Evolutionary conservation across 2,797 vertebrate genomes (phyloP).

Genomic region (Enteromius mattozi): DNA sequence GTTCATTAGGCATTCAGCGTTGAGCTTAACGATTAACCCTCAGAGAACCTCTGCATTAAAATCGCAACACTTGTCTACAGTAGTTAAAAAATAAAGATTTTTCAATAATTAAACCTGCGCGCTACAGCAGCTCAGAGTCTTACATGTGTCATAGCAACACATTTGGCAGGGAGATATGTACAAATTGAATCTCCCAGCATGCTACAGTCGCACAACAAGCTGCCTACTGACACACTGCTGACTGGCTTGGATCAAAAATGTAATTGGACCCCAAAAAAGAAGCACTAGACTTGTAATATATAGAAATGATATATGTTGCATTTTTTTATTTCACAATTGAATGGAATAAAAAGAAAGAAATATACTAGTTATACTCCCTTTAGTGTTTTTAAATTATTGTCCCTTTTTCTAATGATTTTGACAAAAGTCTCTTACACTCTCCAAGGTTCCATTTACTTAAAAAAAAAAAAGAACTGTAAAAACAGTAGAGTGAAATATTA

Average conservation of each 20-base stretch:
- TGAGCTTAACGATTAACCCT: conserved; percentile 26
- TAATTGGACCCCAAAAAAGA: background rate
- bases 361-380: background rate
- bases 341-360: background rate
- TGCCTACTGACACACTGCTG: background rate
- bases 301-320: background rate
- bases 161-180: conserved; percentile 13
- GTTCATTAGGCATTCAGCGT: conserved; percentile 17
- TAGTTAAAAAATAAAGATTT: conserved; percentile 15
- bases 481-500: background rate
- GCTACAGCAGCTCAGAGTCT: conserved; percentile 2
- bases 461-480: background rate
- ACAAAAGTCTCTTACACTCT: too few relatives aligned
- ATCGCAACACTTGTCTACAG: conserved; percentile 3
- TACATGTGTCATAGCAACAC: conserved; percentile 13
- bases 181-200: conserved; percentile 29
- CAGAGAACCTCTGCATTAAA: conserved; percentile 14
- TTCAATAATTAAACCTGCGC: conserved; percentile 14
- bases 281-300: background rate
- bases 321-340: background rate
- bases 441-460: background rate
- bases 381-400: too few relatives aligned
- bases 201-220: conserved; percentile 10
- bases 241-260: conserved; percentile 9
- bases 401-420: background rate